Evolutionary conservation across 2,113 vertebrate species (phyloP), one percentile per base, ranked within the genome.

Genomic region (Perca fluviatilis): DNA sequence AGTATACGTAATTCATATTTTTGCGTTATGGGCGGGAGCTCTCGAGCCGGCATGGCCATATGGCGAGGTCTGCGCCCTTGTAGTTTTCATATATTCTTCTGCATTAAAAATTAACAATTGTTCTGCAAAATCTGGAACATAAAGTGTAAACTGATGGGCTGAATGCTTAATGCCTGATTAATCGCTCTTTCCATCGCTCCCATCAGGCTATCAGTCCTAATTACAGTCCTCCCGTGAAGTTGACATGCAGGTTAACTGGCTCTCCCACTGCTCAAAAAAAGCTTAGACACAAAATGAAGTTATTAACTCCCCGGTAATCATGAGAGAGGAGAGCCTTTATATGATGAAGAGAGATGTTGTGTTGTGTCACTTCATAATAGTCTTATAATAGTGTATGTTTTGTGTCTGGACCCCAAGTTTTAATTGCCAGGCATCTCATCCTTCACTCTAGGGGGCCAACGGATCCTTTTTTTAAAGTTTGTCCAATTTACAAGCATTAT

Each of bases 181-280:
- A 43, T 65, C 5, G 6, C 61, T 76, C 74, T 53, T 53, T 72
- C 65, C 43, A 47, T 77, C 63, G 69, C 63, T 68, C 62, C 79
- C 84, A 71, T 69, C 83, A 79, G 83, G 33, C 43, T 13, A 64
- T 86, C 82, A 36, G 27, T 80, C 77, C 89, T 85, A 72, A 87
- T 85, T 74, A 76, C 77, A 79, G n/a, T 23, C 50, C 72, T 72
- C 49, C 62, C 71, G 74, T 49, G 49, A 82, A 77, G 82, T 74
- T 70, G 89, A 84, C 74, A 80, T 18, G 61, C 82, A 81, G 86
- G 86, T 87, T 79, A 87, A 87, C 69, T 4, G 64, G 36, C 65
- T 80, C 79, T 60, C 74, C 78, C 72, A n/a, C 57, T 14, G 60
- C 73, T 5, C 79, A 70, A 66, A 49, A 46, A 71, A 88, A 75